phyloP scores from a whole-genome alignment of 2,113 vertebrate genomes.

The Urocitellus parryii region DNA sequence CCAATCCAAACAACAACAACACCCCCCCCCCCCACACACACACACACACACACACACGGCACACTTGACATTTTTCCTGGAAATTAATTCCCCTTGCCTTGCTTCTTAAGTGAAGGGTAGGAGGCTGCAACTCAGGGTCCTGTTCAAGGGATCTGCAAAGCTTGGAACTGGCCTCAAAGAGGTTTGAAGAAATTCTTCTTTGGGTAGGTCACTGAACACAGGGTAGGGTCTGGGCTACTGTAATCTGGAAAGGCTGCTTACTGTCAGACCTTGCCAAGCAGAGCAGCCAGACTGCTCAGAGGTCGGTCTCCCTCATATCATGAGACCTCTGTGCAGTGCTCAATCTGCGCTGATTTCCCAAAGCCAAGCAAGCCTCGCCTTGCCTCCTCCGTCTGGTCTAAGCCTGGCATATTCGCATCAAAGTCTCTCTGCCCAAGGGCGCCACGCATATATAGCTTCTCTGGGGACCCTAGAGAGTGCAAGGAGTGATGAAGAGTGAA shows the following conservation, averaged over 20 bases:
- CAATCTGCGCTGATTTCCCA: background rate
- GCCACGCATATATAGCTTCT: background rate
- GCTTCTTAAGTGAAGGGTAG: conserved; percentile 18
- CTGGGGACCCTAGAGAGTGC: background rate
- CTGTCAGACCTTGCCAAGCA: background rate
- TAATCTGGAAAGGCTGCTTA: background rate
- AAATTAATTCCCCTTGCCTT: conserved; percentile 15
- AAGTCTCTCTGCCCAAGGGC: background rate
- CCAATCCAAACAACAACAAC: background rate
- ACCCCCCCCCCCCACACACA: background rate
- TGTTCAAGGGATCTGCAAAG: background rate
- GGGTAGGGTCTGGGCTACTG: background rate
- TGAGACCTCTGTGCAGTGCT: background rate
- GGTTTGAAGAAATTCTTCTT: conserved; percentile 35
- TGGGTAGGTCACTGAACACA: background rate
- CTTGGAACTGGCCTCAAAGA: background rate
- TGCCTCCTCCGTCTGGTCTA: background rate
- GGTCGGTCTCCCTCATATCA: background rate
- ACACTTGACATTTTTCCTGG: background rate
- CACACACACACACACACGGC: background rate
- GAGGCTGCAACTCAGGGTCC: background rate
- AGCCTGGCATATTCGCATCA: background rate
- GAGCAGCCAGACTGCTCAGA: background rate
- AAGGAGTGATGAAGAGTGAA: background rate
- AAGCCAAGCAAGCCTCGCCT: background rate